phyloP scores from a whole-genome alignment of 1,140 invertebrate genomes.

The Parasteatoda tepidariorum region DNA sequence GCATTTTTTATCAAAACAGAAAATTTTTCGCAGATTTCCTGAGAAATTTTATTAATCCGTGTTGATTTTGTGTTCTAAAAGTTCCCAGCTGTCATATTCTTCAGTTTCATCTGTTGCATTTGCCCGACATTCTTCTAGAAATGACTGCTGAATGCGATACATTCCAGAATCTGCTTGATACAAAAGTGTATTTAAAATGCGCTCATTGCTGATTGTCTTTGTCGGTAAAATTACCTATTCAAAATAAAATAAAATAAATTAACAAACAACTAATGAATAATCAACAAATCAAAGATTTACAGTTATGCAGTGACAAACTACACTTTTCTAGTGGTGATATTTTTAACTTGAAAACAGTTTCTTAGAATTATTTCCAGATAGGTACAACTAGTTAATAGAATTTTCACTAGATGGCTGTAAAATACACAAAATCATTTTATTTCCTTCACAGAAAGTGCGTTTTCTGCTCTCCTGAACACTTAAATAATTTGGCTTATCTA shows the following conservation, averaged over 20 bases:
- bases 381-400: too few relatives aligned
- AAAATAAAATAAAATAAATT: slow-evolving; percentile 62
- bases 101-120: neutral
- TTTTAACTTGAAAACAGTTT: too few relatives aligned
- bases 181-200: slow-evolving; percentile 92
- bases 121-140: slow-evolving; percentile 83
- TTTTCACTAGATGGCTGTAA: too few relatives aligned
- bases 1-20: neutral
- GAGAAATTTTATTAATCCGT: neutral
- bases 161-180: slow-evolving; percentile 93
- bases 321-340: too few relatives aligned
- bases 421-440: too few relatives aligned
- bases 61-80: slow-evolving; percentile 28
- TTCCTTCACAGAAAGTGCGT: too few relatives aligned
- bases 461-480: too few relatives aligned
- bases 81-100: slow-evolving; percentile 17
- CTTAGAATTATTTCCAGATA: too few relatives aligned
- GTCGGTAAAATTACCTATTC: slow-evolving; percentile 86
- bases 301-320: too few relatives aligned
- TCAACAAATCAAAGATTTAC: too few relatives aligned
- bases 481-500: too few relatives aligned
- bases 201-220: slow-evolving; percentile 92
- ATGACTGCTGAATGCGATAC: slow-evolving; percentile 89
- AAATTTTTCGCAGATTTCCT: neutral
- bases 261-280: neutral